Evolutionary conservation across 35 echinoderm and acorn worm genomes (phyloP).

Genomic region (Lytechinus pictus): DNA sequence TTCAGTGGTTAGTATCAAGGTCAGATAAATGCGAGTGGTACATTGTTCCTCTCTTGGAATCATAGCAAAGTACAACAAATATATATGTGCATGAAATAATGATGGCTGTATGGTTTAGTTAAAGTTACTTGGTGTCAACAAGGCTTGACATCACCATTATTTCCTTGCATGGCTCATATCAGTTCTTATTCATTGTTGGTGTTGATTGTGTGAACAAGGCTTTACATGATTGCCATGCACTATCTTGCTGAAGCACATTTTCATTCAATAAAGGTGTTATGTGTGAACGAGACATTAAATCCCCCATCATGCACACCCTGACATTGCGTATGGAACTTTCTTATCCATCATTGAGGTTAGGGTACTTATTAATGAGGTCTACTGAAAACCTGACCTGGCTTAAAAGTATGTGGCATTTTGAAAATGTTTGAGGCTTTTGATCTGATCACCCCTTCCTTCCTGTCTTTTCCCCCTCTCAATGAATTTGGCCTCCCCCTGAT

Average conservation of each 20-base stretch:
- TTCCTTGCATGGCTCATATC: background rate
- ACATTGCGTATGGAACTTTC: background rate
- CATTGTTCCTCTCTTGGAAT: background rate
- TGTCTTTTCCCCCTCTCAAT: background rate
- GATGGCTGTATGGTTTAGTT: background rate
- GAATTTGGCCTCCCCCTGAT: slow-evolving; percentile 7
- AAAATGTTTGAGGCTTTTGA: background rate
- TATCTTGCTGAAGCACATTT: no score
- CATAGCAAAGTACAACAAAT: background rate
- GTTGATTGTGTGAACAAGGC: no score
- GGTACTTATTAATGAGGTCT: background rate
- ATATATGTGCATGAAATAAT: background rate
- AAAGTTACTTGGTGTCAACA: no score
- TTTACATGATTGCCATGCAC: no score
- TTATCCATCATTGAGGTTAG: background rate
- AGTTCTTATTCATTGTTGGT: no score
- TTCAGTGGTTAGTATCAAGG: background rate
- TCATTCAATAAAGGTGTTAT: no score
- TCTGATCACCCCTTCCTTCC: slow-evolving; percentile 7
- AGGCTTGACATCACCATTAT: no score
- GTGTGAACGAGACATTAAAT: no score
- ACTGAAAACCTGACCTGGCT: background rate
- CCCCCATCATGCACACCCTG: no score
- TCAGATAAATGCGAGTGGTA: background rate
- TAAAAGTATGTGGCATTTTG: background rate